Evolutionary conservation across 2,888 invertebrate species (phyloP), one percentile per base, ranked within the genome.

Genomic region (Corythucha ciliata): DNA sequence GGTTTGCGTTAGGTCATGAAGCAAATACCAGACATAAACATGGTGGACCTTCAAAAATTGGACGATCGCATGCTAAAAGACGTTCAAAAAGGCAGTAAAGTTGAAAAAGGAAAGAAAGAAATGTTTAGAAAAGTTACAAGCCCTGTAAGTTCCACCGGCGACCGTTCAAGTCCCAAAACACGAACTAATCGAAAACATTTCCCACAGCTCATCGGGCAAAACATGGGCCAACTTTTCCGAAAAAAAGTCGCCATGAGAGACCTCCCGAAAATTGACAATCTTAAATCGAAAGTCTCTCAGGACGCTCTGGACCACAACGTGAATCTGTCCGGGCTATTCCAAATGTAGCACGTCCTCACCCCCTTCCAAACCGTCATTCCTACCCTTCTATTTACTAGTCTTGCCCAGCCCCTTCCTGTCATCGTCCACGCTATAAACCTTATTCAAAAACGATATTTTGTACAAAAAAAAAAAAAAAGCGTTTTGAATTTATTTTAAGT

Each of bases 71-170:
- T 90, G 66, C 54, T 68, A 34, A 61, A 60, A 21, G 56, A 59
- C 50, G 71, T 77, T 1, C 71, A 76, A 24, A 72, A 73, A 1
- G 72, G 84, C 47, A 78, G 81, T 65, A 84, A 87, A 68, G 80
- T 85, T 37, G 91, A 92, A 65, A 90, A 90, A 67, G 83, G 83
- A 61, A 91, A 89, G 67, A 87, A 89, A 61, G 92, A 93, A 66
- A 73, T 87, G 44, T 92, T 92, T 69, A 90, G 84, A 71, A 90
- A 89, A 69, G 79, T 88, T 60, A 88, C 89, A 7, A 78, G 80
- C 55, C 80, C 81, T 70, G 84, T 84, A 68, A 68, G 70, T 63
- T 52, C 34, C 54, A 22, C 20, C 14, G 14, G 21, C 10, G 16
- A 6, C 22, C 24, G 6, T n/a, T n/a, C 14, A 18, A 36, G 36